Evolutionary conservation across 2,113 vertebrate genomes (phyloP), one percentile per base, ranked within the genome.

Genomic region (Onychorhynchus coronatus): DNA sequence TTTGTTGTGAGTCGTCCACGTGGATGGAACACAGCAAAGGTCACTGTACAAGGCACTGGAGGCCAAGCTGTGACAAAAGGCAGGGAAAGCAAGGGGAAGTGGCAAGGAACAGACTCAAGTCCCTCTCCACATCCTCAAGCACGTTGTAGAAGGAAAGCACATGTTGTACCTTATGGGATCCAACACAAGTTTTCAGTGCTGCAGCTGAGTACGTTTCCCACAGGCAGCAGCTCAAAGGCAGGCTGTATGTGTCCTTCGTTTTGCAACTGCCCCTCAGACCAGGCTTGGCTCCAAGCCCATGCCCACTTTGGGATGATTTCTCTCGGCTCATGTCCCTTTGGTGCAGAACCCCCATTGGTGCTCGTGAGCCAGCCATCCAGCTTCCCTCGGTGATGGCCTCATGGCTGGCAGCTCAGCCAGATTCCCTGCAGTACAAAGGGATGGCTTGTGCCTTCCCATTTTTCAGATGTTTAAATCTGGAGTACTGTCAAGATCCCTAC

Each of bases 401-500:
- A 55, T 41, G 2, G 7, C 67, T 86, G 72, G 49, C 58, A 89
- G 65, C 56, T 67, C 2, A 2, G 86, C 91, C 76, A 85, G 76
- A 87, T n/a, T 93, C 71, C 73, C 35, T 47, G 72, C 55, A 67
- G 42, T 67, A 92, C 79, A 95, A 89, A 96, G 35, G 76, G 68
- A 83, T 5, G 3, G 58, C 63, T 88, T 83, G 76, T 85, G 86
- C 83, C 83, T 95, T 91, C 35, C 79, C 39, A 0, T 67, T 95
- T 85, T 84, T 95, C 89, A 92, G 42, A 95, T 72, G 76, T 91
- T 89, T 81, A 65, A 81, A 91, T 84, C 83, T 95, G 83, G 79
- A 95, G 39, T 77, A 77, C 47, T 72, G 65, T 92, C 76, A 91
- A 91, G 83, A 93, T 78, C 56, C 91, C 93, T 71, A 56, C 47